Base-by-base conservation (phyloP, 2,888 invertebrate species). In the Sesamia inferens region DNA sequence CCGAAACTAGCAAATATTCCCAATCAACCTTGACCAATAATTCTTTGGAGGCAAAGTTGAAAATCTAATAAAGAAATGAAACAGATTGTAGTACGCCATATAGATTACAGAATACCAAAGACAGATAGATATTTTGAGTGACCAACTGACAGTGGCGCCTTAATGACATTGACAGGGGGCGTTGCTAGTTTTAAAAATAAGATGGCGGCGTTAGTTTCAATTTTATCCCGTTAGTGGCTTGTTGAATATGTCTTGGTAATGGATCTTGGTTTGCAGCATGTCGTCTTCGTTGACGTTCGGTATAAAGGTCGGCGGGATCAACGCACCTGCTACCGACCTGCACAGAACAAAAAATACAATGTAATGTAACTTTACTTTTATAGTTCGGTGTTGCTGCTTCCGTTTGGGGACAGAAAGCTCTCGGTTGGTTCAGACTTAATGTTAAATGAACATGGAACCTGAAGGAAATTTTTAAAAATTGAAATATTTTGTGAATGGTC, bases 301-400 rank as follows among this genome's bases (percentile, higher is more conserved):
- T 51, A 92, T 93, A 54, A 94, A 82, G 0, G 59, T 2, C 0
- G 98, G 98, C 0, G 98, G 98, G 81, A 98, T 97, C 55, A 98
- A 87, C 1, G 97, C 98, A 6, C 96, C 98, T 0, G 97, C 98
- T 55, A 97, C 97, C 81, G 96, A 95, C 76, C 95, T 95, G 88
- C 4, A 13, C 16, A 6, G 22, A 16, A 31, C 31, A 7, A 19
- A 11, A 54, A 0, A 31, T 0, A n/a, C 6, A 39, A 4, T 39
- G 39, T 39, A 39, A 7, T 39, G 39, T 6, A 39, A 5, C 39
- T 39, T 31, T 31, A 31, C 31, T 31, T 3, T 31, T 31, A 31
- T 31, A 31, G 3, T 31, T 31, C 31, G 31, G 31, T 31, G 31
- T 31, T 31, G 31, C 31, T 31, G 51, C 3, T 51, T 51, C 19